Evolutionary conservation across 2,113 vertebrate species (phyloP), one percentile per base, ranked within the genome.

Genomic region (Crotalus helleri): DNA sequence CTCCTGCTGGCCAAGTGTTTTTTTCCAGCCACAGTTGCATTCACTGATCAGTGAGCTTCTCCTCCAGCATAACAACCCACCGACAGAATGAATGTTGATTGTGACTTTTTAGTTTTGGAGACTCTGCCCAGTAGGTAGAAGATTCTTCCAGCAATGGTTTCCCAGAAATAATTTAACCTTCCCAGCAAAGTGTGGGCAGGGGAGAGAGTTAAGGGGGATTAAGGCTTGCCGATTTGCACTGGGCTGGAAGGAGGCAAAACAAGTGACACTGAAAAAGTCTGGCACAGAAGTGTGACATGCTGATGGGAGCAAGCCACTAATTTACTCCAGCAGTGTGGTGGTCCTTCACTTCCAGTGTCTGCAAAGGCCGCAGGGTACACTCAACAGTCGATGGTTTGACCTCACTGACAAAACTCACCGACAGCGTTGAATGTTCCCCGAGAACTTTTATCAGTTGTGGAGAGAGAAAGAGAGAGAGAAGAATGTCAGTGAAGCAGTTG

Each of bases 81-180:
- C 96, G 96, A 97, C 97, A 97, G 96, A 97, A 97, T 96, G 97
- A 97, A 97, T 97, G 97, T 97, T 96, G 95, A 97, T 97, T 97
- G 97, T 97, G 97, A 96, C 96, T 95, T 97, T 96, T 1, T 33
- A 74, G 44, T 64, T 61, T 87, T 44, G 46, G 3, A 58, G 39
- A 81, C 46, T 92, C 85, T 39, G 57, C 33, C 54, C 55, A 21
- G 33, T 58, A 58, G 21, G 11, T 24, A 44, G 54, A 87, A 88
- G 29, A 19, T 54, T 54, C 87, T 88, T 19, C 29, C 13, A 88
- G 51, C 12, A 88, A 29, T 54, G 29, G 26, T 19, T 88, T 29
- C 29, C 29, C 51, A 19, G 26, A 54, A 17, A 81, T 6, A 39
- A 81, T 81, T 39, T 81, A 39, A 39, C 33, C 17, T 81, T 39